Evolutionary conservation across 2,797 vertebrate species (phyloP).

Genomic region (Pipistrellus pipistrellus): DNA sequence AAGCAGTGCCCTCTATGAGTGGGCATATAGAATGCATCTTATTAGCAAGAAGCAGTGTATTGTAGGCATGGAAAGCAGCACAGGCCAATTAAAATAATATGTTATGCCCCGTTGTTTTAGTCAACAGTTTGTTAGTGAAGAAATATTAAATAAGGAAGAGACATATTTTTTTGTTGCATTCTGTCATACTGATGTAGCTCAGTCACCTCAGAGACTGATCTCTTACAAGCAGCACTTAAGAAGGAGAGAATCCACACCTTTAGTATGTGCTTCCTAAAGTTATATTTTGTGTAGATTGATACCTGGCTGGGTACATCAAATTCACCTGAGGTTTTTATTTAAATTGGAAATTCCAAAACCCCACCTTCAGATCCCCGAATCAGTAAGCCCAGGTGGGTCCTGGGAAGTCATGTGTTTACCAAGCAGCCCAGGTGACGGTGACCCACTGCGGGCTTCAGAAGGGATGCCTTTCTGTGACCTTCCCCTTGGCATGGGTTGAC

Average conservation of each 20-base stretch:
- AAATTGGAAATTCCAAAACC: conserved; percentile 5
- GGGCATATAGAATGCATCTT: conserved; percentile 2
- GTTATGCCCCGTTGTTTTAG: neutral
- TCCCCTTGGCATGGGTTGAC: neutral
- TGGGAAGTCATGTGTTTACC: neutral
- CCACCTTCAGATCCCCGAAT: neutral
- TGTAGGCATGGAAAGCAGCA: neutral
- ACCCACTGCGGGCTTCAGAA: neutral
- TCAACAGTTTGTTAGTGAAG: neutral
- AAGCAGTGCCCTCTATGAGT: conserved; percentile 61
- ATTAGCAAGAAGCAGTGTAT: neutral
- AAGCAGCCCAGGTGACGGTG: neutral
- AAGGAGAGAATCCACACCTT: neutral
- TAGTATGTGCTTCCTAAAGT: neutral
- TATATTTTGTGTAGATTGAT: neutral
- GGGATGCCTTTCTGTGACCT: neutral
- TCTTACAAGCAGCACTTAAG: neutral
- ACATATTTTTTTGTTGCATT: neutral
- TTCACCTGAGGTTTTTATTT: neutral
- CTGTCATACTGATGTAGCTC: neutral
- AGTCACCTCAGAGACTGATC: neutral
- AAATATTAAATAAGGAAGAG: neutral
- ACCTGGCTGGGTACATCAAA: neutral
- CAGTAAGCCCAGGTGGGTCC: neutral
- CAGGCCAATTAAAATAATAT: neutral